Conservation (phyloP, 2,888 invertebrate species). For the Dyspetes luteomarginatus region DNA sequence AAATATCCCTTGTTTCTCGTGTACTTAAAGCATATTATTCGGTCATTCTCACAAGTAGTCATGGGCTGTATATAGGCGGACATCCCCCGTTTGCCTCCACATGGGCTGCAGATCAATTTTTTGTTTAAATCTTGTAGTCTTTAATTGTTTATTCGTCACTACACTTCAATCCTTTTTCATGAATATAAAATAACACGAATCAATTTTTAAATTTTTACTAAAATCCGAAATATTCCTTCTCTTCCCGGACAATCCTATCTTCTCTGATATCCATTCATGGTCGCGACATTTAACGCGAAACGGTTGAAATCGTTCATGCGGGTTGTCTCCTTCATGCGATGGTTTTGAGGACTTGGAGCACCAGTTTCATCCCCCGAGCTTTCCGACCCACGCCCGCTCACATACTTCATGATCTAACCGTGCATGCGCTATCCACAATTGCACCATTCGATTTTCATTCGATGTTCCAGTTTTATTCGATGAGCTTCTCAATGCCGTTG, state of each 20-base stretch:
- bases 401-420: constrained; percentile 16
- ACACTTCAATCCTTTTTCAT: too few relatives aligned
- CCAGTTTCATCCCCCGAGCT: neutral
- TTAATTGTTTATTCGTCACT: too few relatives aligned
- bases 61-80: too few relatives aligned
- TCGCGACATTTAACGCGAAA: constrained; percentile 41
- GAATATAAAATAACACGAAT: too few relatives aligned
- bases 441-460: neutral
- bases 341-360: constrained; percentile 22
- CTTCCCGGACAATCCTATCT: neutral
- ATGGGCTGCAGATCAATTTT: too few relatives aligned
- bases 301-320: constrained; percentile 11
- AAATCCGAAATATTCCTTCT: neutral
- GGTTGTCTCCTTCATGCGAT: neutral
- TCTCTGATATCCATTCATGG: neutral
- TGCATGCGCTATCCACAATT: neutral
- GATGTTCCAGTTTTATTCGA: too few relatives aligned
- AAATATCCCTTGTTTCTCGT: too few relatives aligned
- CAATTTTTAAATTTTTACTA: too few relatives aligned
- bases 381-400: neutral
- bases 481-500: neutral
- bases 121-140: too few relatives aligned
- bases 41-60: too few relatives aligned
- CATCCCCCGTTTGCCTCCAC: too few relatives aligned
- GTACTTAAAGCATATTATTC: too few relatives aligned